A percentile compares a stretch with the other conserved stretches of the same genome.
phyloP scores from a whole-genome alignment of 2,113 vertebrate genomes.

The Desmodus rotundus region DNA sequence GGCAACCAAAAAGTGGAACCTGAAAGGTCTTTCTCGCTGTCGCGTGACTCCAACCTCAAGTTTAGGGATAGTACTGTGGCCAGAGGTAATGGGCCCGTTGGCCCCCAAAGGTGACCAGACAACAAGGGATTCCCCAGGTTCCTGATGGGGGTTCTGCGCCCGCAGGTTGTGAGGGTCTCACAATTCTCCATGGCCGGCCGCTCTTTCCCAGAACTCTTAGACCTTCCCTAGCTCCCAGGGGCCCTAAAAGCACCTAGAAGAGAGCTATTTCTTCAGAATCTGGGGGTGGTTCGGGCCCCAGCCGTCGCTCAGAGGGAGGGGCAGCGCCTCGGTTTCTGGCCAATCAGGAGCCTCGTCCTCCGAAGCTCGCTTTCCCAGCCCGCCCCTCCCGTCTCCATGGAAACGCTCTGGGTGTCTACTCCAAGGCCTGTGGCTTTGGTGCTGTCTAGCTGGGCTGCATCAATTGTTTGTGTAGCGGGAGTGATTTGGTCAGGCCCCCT shows the following conservation, averaged over 20 bases:
- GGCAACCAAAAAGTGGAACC: not conserved
- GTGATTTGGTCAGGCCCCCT: not conserved
- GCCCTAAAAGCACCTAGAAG: not conserved
- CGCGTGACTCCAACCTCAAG: not conserved
- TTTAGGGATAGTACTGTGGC: not conserved
- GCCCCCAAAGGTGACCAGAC: not conserved
- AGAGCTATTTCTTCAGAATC: rapidly evolving
- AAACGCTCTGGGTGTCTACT: not conserved
- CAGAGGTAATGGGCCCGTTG: no score
- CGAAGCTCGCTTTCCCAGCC: not conserved
- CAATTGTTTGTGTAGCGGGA: not conserved
- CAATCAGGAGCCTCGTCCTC: conserved; percentile 29
- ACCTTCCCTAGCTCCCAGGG: no score
- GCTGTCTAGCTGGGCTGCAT: not conserved
- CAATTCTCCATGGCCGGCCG: not conserved
- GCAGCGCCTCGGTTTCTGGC: not conserved
- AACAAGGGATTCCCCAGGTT: not conserved
- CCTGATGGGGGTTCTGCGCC: not conserved
- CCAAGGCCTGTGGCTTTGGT: not conserved
- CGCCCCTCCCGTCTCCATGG: conserved; percentile 9
- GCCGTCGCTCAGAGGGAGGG: rapidly evolving
- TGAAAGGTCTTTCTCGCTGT: not conserved
- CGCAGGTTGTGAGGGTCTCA: not conserved
- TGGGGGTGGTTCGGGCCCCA: rapidly evolving
- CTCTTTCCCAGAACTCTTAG: not conserved